Evolutionary conservation across 1,140 invertebrate species (phyloP), one percentile per base, ranked within the genome.

Genomic region (Diuraphis noxia): DNA sequence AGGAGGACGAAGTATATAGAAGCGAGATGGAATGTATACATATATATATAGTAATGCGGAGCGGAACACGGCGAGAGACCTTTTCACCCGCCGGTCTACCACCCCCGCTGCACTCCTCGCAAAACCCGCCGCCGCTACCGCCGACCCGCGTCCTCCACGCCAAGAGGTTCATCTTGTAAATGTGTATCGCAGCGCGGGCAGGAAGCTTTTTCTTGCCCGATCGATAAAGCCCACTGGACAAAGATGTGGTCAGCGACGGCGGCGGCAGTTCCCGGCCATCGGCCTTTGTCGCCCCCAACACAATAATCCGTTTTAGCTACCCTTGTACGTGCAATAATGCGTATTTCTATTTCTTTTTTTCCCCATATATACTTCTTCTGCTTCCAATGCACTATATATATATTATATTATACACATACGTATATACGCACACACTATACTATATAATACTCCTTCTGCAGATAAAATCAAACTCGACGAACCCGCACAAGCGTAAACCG

Each of bases 171-270:
- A 40, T 91, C 89, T 91, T 91, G 89, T 89, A 89, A 89, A 89
- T 46, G 88, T 79, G 63, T 89, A 89, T 89, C 72, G 63, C 41
- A 41, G 63, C 21, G 56, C 88, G 88, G 56, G 52, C 34, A 77
- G 40, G 88, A 79, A 89, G 63, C 77, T 82, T 91, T 91, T 91
- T 91, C 77, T 82, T 40, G 77, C 41, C 77, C 77, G 89, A 91
- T 91, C 89, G 89, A 91, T 91, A 91, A 91, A 91, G 89, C 89
- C 89, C 89, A 52, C 89, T 52, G 89, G 89, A 91, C 89, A 91
- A 91, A 91, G 89, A 91, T 91, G 89, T 91, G 89, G 89, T 91
- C 89, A 91, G 89, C 89, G 17, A 43, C 77, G 72, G 63, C 56
- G 84, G 85, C 85, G 34, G 85, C 40, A 46, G 72, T 77, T 46